Conservation (phyloP, 2,888 invertebrate species). For the Syritta pipiens region DNA sequence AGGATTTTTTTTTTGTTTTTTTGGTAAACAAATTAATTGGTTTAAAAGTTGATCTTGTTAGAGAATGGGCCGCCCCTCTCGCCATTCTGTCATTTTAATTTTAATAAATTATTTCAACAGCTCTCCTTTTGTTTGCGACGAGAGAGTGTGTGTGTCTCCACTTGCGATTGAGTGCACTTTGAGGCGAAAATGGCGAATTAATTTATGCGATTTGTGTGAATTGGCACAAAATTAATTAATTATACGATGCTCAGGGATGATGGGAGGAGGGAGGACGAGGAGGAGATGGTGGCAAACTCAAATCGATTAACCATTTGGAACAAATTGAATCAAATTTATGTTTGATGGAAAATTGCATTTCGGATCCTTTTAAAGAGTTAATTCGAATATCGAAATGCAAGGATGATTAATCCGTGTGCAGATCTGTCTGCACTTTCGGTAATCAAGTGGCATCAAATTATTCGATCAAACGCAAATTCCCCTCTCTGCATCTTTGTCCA, state of each 20-base stretch:
- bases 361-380: constrained; percentile 14
- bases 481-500: too few species aligned
- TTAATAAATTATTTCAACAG: constrained; percentile 51
- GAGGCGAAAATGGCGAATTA: constrained; percentile 25
- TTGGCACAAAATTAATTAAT: constrained; percentile 57
- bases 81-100: constrained; percentile 36
- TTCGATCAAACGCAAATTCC: too few species aligned
- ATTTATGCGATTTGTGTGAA: constrained; percentile 57
- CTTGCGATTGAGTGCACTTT: constrained; percentile 44
- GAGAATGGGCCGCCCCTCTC: too few species aligned
- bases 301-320: constrained; percentile 43
- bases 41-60: constrained; percentile 55
- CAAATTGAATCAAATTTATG: constrained; percentile 42
- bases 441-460: too few species aligned
- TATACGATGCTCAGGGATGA: background rate
- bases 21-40: constrained; percentile 57
- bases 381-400: too few species aligned
- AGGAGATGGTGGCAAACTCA: constrained; percentile 16
- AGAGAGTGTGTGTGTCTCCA: background rate
- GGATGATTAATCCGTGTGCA: too few species aligned
- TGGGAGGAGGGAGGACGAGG: background rate
- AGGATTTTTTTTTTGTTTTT: too few species aligned
- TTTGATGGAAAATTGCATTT: background rate
- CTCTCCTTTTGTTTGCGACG: constrained; percentile 22
- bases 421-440: too few species aligned